Base-by-base conservation (phyloP, 2,113 vertebrate species). In the Larimichthys crocea region DNA sequence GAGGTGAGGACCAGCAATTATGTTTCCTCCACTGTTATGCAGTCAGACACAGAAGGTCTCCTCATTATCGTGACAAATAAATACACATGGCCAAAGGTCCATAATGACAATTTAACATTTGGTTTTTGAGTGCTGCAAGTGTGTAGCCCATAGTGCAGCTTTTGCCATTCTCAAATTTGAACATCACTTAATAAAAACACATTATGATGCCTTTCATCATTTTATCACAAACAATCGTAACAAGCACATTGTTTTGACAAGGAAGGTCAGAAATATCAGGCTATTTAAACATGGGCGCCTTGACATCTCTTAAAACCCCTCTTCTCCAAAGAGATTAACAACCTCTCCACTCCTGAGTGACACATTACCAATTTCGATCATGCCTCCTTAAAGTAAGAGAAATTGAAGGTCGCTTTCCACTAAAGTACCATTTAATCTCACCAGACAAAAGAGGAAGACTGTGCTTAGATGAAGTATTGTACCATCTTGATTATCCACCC, bases 371-470 rank as follows among this genome's bases (percentile, higher is more conserved):
- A 81, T 87, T 90, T 87, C 56, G 53, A 86, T 85, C 55, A 67
- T 74, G 79, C 50, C 70, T 87, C 71, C 80, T 90, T 75, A 77
- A 89, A 90, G 74, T 22, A 72, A 80, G 68, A 80, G 68, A 80
- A 86, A 88, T 50, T 84, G 70, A 85, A 86, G 72, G 83, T 83
- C 17, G 40, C 63, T 70, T 42, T 76, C 70, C 76, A 82, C 65
- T 52, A 74, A 85, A 91, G 80, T 72, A 69, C 76, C 72, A 65
- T 84, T 85, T 89, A 84, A 90, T 91, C 86, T 88, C 59, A 44
- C 40, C 62, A 83, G 76, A 87, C 71, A 83, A 80, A 91, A 81
- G 80, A 80, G 62, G 63, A 75, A 55, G 75, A 56, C 26, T 74
- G 61, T 52, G 50, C 82, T 73, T 83, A 22, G 52, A 79, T 76